Conservation (phyloP, 2,888 invertebrate genomes). For the Apodemia mormo region DNA sequence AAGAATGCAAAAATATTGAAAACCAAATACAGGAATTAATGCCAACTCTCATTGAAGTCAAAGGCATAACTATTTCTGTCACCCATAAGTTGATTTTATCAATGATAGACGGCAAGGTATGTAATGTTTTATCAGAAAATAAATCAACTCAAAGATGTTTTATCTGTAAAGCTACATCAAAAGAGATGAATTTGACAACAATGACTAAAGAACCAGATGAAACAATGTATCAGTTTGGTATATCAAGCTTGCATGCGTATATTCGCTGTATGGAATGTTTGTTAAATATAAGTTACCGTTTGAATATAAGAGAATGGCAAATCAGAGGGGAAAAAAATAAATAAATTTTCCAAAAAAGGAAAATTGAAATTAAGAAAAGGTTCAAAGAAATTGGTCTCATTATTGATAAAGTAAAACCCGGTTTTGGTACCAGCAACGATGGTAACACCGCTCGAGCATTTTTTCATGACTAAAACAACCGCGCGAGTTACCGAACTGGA, state of each 20-base stretch:
- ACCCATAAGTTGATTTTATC: too few species aligned
- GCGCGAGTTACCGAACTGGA: neutral
- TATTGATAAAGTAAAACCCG: slow-evolving; percentile 6
- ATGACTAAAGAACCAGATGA: neutral
- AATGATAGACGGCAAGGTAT: too few species aligned
- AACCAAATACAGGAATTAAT: too few species aligned
- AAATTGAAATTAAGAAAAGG: neutral
- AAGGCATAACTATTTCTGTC: too few species aligned
- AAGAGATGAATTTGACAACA: slow-evolving; percentile 3
- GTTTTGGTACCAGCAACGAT: slow-evolving; percentile 10
- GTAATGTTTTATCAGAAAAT: slow-evolving; percentile 1
- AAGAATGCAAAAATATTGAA: too few species aligned
- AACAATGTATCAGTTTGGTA: slow-evolving; percentile 10
- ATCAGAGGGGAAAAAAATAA: neutral
- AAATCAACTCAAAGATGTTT: slow-evolving; percentile 10
- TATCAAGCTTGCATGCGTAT: slow-evolving; percentile 2
- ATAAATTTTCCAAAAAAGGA: neutral
- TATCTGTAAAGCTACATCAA: slow-evolving; percentile 1
- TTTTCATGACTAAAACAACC: neutral
- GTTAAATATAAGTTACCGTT: slow-evolving; percentile 2
- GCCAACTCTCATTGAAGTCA: too few species aligned
- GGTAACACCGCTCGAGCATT: slow-evolving; percentile 4
- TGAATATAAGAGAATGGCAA: neutral
- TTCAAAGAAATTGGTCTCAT: slow-evolving; percentile 5
- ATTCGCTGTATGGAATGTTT: neutral